Percentiles rank a stretch among this genome's conserved stretches.
Conservation (phyloP, 2,797 vertebrate genomes). For the Rousettus madagascariensis region DNA sequence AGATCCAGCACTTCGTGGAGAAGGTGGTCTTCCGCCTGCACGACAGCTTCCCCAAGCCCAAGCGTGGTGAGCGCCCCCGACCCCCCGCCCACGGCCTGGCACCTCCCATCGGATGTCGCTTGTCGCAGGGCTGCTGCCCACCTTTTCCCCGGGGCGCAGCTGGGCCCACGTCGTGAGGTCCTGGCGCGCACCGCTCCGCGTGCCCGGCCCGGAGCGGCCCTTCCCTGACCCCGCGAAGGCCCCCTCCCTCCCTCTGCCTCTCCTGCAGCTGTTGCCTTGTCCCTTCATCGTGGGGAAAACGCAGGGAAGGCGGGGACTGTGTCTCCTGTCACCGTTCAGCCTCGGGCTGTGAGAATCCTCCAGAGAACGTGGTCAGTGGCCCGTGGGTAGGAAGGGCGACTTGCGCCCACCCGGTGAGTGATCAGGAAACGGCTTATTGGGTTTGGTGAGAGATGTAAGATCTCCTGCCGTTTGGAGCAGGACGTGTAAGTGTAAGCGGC, state of each 20-base stretch:
- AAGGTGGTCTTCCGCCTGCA: slow-evolving; percentile 97
- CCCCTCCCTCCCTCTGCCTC: slow-evolving; percentile 22
- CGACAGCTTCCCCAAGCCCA: slow-evolving; percentile 98
- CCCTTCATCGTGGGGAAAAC: not conserved
- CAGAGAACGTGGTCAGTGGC: not conserved
- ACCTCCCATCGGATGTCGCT: not conserved
- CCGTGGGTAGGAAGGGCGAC: not conserved
- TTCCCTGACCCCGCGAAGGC: slow-evolving; percentile 38
- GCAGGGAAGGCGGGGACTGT: not conserved
- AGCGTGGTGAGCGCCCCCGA: slow-evolving; percentile 89
- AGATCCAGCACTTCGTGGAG: slow-evolving; percentile 99
- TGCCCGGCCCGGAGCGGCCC: not conserved
- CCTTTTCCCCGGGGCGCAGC: not conserved
- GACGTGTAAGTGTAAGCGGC: not conserved
- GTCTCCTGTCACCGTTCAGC: not conserved
- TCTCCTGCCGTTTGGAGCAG: not conserved
- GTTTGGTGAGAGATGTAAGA: not conserved
- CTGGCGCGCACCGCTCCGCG: not conserved
- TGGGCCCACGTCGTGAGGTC: not conserved
- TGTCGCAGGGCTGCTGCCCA: not conserved
- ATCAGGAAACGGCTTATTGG: not conserved
- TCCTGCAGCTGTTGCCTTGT: not conserved
- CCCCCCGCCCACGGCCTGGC: not conserved
- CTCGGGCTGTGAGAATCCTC: not conserved
- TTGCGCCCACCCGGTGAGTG: not conserved